Conservation (phyloP, 1,140 invertebrate species). For the Bradysia coprophila region DNA sequence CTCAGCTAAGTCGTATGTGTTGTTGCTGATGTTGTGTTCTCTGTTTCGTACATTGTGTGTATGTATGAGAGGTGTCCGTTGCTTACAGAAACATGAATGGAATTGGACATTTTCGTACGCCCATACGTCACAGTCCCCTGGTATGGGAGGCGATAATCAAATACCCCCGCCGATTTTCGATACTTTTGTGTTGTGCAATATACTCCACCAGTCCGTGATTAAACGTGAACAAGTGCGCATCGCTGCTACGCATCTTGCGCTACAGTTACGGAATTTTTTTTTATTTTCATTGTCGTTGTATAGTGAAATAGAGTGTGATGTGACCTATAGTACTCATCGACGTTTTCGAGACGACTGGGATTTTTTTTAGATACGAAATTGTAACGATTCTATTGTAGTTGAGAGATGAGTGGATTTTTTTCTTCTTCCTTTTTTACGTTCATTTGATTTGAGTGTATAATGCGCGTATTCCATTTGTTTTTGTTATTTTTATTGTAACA, state of each 20-base stretch:
- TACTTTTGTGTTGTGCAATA: neutral
- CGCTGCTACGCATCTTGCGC: slow-evolving; percentile 5
- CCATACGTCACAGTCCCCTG: neutral
- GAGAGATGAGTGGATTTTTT: neutral
- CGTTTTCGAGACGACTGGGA: neutral
- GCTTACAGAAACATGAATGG: neutral
- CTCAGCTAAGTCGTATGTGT: too few species aligned
- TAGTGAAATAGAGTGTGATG: neutral
- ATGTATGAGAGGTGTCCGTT: too few species aligned
- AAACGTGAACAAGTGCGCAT: slow-evolving; percentile 5
- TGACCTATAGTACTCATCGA: neutral
- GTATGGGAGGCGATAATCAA: neutral
- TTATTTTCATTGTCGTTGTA: neutral
- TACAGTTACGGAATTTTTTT: neutral
- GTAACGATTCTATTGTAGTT: too few species aligned
- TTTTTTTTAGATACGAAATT: neutral
- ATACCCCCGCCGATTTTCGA: neutral
- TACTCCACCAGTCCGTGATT: slow-evolving; percentile 2
- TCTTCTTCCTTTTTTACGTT: too few species aligned
- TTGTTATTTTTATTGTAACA: neutral
- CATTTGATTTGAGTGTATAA: neutral
- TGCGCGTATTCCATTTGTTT: neutral
- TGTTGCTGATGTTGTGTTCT: too few species aligned
- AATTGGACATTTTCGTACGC: neutral
- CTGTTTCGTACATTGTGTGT: neutral